Evolutionary conservation across 2,113 vertebrate genomes (phyloP).

Genomic region (Melozone crissalis): DNA sequence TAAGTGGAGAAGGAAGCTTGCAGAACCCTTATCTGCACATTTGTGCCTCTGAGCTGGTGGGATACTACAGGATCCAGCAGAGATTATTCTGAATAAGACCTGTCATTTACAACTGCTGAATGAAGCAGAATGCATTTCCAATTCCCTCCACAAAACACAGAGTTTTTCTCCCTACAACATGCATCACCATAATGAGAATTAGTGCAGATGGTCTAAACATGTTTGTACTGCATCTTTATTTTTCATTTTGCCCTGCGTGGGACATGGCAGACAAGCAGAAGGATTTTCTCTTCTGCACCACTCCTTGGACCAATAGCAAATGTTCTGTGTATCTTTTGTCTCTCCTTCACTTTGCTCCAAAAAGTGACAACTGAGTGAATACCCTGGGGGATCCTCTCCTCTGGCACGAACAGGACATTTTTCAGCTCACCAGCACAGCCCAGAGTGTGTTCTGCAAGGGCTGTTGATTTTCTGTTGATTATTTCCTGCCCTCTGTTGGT

Average conservation of each 20-base stretch:
- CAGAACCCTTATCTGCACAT: not conserved
- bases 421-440: not conserved
- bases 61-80: not conserved
- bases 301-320: not conserved
- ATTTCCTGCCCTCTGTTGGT: not conserved
- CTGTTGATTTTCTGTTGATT: not conserved
- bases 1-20: not conserved
- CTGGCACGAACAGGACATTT: not conserved
- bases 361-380: rapidly evolving
- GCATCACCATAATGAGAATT: not conserved
- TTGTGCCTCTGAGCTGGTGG: not conserved
- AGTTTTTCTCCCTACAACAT: not conserved
- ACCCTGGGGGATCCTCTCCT: not conserved
- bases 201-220: not conserved
- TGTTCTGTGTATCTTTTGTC: not conserved
- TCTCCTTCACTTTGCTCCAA: not conserved
- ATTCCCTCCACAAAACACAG: not conserved
- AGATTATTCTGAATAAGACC: not conserved
- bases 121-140: not conserved
- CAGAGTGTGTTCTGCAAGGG: not conserved
- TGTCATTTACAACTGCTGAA: not conserved
- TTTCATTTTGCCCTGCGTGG: not conserved
- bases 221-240: not conserved
- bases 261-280: not conserved
- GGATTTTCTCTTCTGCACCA: not conserved